These are phyloP conservation scores for Propithecus deckenii DNA, from an alignment of 2,797 vertebrate genomes.

Conservation along the genomic window DNA sequence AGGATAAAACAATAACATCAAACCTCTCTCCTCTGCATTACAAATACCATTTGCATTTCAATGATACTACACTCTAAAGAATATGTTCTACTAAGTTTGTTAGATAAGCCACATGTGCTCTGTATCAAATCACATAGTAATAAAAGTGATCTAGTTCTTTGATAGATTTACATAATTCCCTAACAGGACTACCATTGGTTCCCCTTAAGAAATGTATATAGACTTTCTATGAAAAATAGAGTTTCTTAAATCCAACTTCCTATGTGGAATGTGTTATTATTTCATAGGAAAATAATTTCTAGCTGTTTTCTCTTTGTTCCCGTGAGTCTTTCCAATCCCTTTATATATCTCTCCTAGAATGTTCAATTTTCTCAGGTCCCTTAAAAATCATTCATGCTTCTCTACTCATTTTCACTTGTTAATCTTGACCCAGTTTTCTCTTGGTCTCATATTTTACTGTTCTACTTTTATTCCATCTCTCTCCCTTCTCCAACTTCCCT, in stretches of 20 bases:
- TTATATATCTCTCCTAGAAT: slow-evolving; percentile 22
- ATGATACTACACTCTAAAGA: slow-evolving; percentile 25
- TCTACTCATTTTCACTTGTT: slow-evolving; percentile 46
- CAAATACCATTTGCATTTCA: slow-evolving; percentile 57
- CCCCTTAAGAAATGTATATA: slow-evolving; percentile 57
- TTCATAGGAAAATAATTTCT: slow-evolving; percentile 63
- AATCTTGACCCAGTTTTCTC: slow-evolving; percentile 55
- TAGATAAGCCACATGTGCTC: slow-evolving; percentile 49
- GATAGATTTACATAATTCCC: slow-evolving; percentile 71
- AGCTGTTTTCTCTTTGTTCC: slow-evolving; percentile 37
- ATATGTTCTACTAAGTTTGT: slow-evolving; percentile 43
- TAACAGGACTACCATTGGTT: slow-evolving; percentile 50
- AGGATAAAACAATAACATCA: neutral
- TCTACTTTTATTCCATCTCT: neutral
- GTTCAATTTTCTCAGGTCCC: slow-evolving; percentile 59
- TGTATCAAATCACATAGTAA: slow-evolving; percentile 65
- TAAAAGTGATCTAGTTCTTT: slow-evolving; percentile 63
- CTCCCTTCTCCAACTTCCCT: neutral
- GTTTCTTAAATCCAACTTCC: slow-evolving; percentile 36
- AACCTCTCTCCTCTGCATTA: neutral
- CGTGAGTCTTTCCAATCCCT: slow-evolving; percentile 33
- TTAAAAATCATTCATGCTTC: slow-evolving; percentile 42
- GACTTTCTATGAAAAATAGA: slow-evolving; percentile 44
- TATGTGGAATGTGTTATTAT: slow-evolving; percentile 57
- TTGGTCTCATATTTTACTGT: slow-evolving; percentile 32